Evolutionary conservation across 1,140 invertebrate species (phyloP).

Genomic region (Zaprionus taronus): DNA sequence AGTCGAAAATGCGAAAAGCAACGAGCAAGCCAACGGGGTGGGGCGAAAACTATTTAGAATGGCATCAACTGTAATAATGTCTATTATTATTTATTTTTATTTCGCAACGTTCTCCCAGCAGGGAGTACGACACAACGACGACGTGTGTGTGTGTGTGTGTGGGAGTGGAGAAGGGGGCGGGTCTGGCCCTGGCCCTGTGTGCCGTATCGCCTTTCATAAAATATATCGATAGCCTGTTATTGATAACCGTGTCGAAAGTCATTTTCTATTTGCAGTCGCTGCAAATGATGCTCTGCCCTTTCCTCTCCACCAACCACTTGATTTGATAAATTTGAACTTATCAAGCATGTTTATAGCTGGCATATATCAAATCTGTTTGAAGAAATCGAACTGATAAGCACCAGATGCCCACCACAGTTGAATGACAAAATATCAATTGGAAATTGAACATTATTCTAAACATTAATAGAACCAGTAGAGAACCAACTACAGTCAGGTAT

Average conservation of each 20-base stretch:
- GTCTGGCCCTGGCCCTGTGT: constrained; percentile 8
- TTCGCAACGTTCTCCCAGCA: constrained; percentile 32
- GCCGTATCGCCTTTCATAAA: constrained; percentile 81
- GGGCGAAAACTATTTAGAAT: constrained; percentile 69
- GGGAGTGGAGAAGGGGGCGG: constrained; percentile 3
- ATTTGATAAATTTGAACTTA: constrained; percentile 69
- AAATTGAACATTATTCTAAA: not conserved
- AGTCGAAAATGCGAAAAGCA: not conserved
- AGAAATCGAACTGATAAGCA: not conserved
- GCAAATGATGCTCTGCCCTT: constrained; percentile 23
- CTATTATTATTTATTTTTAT: constrained; percentile 82
- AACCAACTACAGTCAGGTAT: no score
- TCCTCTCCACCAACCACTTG: not conserved
- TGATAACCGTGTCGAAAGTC: constrained; percentile 80
- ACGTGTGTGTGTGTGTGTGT: not conserved
- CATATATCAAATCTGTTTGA: constrained; percentile 39
- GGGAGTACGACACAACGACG: constrained; percentile 5
- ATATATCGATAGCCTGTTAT: constrained; percentile 80
- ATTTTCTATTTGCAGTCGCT: constrained; percentile 62
- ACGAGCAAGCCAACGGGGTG: not conserved
- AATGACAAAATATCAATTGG: not conserved
- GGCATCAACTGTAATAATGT: constrained; percentile 79
- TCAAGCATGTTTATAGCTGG: constrained; percentile 46
- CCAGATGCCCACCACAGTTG: constrained; percentile 9
- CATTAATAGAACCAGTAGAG: not conserved